Base-by-base conservation (phyloP, 2,888 invertebrate genomes). In the Lycaena phlaeas region DNA sequence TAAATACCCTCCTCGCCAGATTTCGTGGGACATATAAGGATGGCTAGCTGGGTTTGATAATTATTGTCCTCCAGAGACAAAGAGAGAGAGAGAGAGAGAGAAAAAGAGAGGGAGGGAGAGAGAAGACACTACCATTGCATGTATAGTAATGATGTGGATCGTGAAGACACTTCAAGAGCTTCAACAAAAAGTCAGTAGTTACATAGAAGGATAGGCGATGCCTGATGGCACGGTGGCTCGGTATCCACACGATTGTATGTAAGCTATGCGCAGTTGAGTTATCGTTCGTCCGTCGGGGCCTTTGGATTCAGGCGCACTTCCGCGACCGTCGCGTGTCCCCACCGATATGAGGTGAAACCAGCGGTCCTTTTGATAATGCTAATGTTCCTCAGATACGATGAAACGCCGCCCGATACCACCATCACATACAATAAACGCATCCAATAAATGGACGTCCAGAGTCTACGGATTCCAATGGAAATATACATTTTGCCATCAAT, bases 351-450 rank as follows among this genome's bases (percentile, higher is more conserved):
- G 62, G 75, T 68, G 68, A 73, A 75, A 68, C 73, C 68, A 60
- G 77, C 76, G 78, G 78, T 61, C 69, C 75, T 77, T 73, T 76
- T 78, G 79, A 79, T 81, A 79, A 78, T 76, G 77, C 74, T 78
- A 81, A 81, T 79, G 77, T 76, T 66, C 51, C 60, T 58, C 56
- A 66, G 79, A 77, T 77, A 74, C 67, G 59, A 61, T 58, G 54
- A 54, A 59, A 56, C 55, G 58, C 53, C 61, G 58, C 57, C 58
- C 55, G 76, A 77, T 78, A 76, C 67, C 54, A 61, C 56, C 65
- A 63, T 66, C 70, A 74, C 70, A 74, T 65, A 74, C 73, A 78
- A 75, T 72, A 64, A 68, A 61, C 61, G 68, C 60, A 55, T 54
- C 55, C 57, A 59, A 70, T 69, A 75, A 76, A 75, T 67, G 64